A percentile compares a stretch with the other conserved stretches of the same genome.
These are phyloP conservation scores for Rhinolophus sinicus DNA, from an alignment of 2,113 vertebrate genomes.

Conservation along the genomic window DNA sequence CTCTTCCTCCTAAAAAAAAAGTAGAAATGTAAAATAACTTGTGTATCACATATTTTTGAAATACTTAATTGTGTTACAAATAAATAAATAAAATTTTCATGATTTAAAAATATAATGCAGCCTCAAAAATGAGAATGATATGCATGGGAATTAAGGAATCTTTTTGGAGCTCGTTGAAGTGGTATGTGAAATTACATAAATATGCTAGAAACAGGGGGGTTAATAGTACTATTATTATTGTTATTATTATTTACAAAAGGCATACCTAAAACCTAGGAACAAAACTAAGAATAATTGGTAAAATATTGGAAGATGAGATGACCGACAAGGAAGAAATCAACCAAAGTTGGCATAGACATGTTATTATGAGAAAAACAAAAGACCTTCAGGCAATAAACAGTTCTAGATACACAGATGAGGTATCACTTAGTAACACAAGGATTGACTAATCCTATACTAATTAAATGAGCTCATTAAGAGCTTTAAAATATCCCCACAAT, in stretches of 20 bases:
- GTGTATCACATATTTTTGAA: neutral
- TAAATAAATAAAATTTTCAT: neutral
- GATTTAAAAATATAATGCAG: neutral
- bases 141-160: neutral
- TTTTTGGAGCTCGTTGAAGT: neutral
- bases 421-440: neutral
- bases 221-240: neutral
- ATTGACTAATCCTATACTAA: neutral
- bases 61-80: neutral
- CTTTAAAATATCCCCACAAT: neutral
- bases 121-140: neutral
- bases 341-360: neutral
- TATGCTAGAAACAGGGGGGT: neutral
- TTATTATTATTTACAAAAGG: neutral
- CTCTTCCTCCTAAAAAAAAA: neutral
- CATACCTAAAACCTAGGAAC: neutral
- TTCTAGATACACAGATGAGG: neutral
- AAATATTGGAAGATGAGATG: neutral
- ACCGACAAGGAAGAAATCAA: neutral
- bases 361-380: neutral
- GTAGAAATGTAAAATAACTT: neutral
- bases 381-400: neutral
- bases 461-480: neutral
- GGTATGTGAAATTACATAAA: neutral
- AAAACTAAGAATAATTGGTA: neutral